Evolutionary conservation across 2,797 vertebrate species (phyloP).

Genomic region (Melanotaenia maccullochi): DNA sequence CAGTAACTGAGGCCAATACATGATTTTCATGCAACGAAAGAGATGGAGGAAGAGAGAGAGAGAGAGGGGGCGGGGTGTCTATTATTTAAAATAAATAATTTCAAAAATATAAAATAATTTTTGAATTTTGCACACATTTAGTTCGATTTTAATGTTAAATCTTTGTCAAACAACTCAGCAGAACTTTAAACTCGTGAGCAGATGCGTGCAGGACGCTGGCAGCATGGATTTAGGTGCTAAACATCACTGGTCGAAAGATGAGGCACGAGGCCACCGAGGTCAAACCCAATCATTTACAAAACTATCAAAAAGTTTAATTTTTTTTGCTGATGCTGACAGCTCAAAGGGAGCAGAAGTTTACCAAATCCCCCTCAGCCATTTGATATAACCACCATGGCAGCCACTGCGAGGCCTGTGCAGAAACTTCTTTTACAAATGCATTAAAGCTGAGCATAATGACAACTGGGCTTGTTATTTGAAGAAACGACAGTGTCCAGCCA

Average conservation of each 20-base stretch:
- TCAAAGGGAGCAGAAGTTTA: constrained; percentile 92
- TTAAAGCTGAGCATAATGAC: constrained; percentile 4
- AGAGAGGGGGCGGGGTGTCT: no score
- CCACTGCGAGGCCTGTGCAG: constrained; percentile 1
- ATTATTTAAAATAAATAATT: no score
- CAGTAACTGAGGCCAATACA: constrained; percentile 16
- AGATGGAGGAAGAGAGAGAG: no score
- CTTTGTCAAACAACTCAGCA: not conserved
- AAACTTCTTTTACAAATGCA: constrained; percentile 16
- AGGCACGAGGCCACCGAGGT: constrained; percentile 87
- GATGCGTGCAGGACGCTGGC: not conserved
- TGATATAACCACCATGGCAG: constrained; percentile 60
- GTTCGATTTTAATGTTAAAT: constrained; percentile 15
- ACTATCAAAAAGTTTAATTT: constrained; percentile 94
- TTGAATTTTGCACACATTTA: constrained; percentile 3
- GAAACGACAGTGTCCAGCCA: not conserved
- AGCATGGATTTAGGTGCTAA: constrained; percentile 23
- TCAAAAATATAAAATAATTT: not conserved
- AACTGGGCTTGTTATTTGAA: not conserved
- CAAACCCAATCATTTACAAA: constrained; percentile 94
- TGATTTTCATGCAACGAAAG: constrained; percentile 10
- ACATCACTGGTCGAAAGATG: constrained; percentile 77
- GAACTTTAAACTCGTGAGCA: not conserved
- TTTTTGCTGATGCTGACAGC: constrained; percentile 89
- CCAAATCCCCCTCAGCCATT: constrained; percentile 81